Evolutionary conservation across 2,797 vertebrate genomes (phyloP), one percentile per base, ranked within the genome.

Genomic region (Phrynocephalus vlangalii): DNA sequence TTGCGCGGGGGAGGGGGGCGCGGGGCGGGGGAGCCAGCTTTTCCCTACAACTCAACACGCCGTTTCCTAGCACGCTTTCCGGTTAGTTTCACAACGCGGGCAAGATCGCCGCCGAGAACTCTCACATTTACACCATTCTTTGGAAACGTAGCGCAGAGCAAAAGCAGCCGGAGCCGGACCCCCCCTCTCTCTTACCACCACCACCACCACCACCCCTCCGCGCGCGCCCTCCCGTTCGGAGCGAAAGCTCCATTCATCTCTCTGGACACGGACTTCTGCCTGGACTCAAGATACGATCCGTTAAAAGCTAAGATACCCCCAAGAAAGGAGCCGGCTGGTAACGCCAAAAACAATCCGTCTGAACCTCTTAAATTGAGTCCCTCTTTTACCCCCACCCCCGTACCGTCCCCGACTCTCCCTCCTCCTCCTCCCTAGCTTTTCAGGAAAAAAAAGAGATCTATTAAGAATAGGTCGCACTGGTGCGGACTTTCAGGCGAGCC

Each of bases 321-420:
- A 90, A 90, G 91, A 92, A 94, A 92, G 91, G 90, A 93, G 90
- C 91, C 71, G 80, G 86, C 81, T 1, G 82, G 90, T 16, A 68
- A 83, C 78, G 87, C 79, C 71, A 9, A 90, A 85, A 71, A 78
- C 82, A 85, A 87, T 1, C 56, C 6, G 70, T 60, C 13, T 38
- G 38, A 5, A 24, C 3, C 44, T 33, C 68, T 48, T 56, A 8
- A 9, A 8, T 44, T 44, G 13, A 16, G 63, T 48, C 5, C 16
- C 13, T 44, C 15, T 26, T 15, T n/a, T 8, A 16, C n/a, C 3
- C 0, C 18, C 52, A 13, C 22, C 30, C 82, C 5, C 33, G 5
- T 3, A 7, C 48, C 8, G 18, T 5, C 5, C 30, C 44, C 11
- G 24, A 20, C 71, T 15, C 1, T 13, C 50, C 11, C 5, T 50